Evolutionary conservation across 2,888 invertebrate genomes (phyloP), one percentile per base, ranked within the genome.

Genomic region (Phrixothrix hirtus): DNA sequence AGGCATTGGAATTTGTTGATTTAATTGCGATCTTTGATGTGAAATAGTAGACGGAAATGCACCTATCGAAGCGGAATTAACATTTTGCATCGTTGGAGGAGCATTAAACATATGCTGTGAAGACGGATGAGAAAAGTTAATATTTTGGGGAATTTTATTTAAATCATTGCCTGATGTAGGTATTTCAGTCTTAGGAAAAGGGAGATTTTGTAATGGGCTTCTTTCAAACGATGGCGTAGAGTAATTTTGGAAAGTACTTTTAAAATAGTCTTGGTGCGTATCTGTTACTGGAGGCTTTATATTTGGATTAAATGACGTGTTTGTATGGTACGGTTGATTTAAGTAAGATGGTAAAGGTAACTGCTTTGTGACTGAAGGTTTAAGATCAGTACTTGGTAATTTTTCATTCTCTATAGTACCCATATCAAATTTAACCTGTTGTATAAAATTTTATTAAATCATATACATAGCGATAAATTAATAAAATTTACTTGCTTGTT

Each of bases 401-500:
- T 71, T 71, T 25, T 71, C 71, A 36, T 62, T 66, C 17, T 60
- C 60, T 3, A 63, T 54, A 6, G 62, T 41, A 45, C 73, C 73
- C 46, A 73, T 69, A 43, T 64, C 74, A 46, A 75, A 75, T 64
- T 74, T 75, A 2, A 75, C 75, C 74, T 75, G 42, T 7, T 53
- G 29, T 21, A n/a, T n/a, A n/a, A n/a, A n/a, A n/a, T n/a, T n/a
- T n/a, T n/a, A n/a, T n/a, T n/a, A n/a, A n/a, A n/a, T n/a, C n/a
- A n/a, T n/a, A n/a, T n/a, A n/a, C n/a, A n/a, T n/a, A n/a, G n/a
- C n/a, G n/a, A n/a, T n/a, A n/a, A n/a, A n/a, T n/a, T n/a, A n/a
- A n/a, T n/a, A n/a, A n/a, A n/a, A n/a, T 1, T 6, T 45, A 82
- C 84, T 78, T 86, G 86, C 70, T 87, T 86, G 65, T 83, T 85